Evolutionary conservation across 2,113 vertebrate genomes (phyloP), one percentile per base, ranked within the genome.

Genomic region (Muntiacus reevesi): DNA sequence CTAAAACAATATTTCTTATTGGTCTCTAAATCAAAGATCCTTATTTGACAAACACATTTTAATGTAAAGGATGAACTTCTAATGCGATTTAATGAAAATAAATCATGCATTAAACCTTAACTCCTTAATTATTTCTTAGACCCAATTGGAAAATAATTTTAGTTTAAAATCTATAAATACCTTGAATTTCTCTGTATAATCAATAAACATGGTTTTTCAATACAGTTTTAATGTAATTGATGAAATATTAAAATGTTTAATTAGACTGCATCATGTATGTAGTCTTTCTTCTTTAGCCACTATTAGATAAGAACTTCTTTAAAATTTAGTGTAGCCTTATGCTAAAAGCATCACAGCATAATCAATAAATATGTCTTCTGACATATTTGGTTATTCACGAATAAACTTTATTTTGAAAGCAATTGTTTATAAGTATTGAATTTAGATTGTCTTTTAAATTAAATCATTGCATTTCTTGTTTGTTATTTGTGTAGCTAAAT

Each of bases 371-470:
- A 36, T 40, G 4, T 71, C 64, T 97, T 87, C 36, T 30, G 95
- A 57, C 55, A 83, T 87, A 36, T 83, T 83, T 91, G n/a, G 12
- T 74, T 97, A 55, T 93, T 87, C 27, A 19, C 82, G 94, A 90
- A 50, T 78, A 90, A 76, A 93, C 17, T 83, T 89, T 82, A 78
- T 89, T 92, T 52, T 55, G n/a, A 87, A 4, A 91, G 8, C 0
- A 9, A 59, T 52, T 50, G 10, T 84, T 74, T 94, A 43, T 36
- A 95, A 82, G 7, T 7, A 94, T 96, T 87, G 23, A 85, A 92
- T 87, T 85, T 96, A 95, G 40, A 79, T 62, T 87, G n/a, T 36
- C 43, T 88, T 97, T 82, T 86, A 67, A 74, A 87, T 96, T 97
- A 95, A 93, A 96, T 71, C 36, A 82, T 93, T 89, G 59, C 21